Base-by-base conservation (phyloP, 2,113 vertebrate species). In the Xenopus laevis region DNA sequence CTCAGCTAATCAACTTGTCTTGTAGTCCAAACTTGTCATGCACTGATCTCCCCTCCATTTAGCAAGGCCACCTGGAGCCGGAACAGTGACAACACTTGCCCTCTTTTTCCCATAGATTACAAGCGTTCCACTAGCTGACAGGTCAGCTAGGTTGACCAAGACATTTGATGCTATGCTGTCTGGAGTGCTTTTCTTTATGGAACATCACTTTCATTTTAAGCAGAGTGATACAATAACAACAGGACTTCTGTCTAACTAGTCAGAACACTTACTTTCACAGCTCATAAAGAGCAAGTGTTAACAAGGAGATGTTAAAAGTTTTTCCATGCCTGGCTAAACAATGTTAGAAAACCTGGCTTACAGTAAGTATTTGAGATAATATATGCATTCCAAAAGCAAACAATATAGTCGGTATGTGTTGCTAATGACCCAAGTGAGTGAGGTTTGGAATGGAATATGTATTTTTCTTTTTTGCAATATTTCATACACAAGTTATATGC, bases 21-120 rank as follows among this genome's bases (percentile, higher is more conserved):
- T 78, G 84, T 81, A 87, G 86, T 83, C 86, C 86, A 87, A 88
- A 87, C 86, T 83, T 87, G 86, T 86, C 86, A 87, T 82, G 80
- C 78, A 82, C 71, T 83, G 66, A 70, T 86, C 84, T 81, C 84
- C 84, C 83, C 76, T 76, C 78, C 83, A 73, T 84, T 80, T 84
- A 78, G 83, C 47, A 27, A 16, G 74, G 0, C 0, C 73, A 13
- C 4, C 0, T 50, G 65, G 57, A 0, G 17, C 65, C 9, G 46
- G 0, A 50, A 17, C 23, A 2, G 20, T 86, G 85, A 85, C 84
- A 83, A 81, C 57, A 84, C 65, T 81, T 88, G 84, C 85, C 83
- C 84, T 81, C 78, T 81, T 67, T 75, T 83, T 66, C 65, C 71
- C 1, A 44, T 79, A 87, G 52, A 68, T 18, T 33, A 52, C 72